Percentiles rank a stretch among this genome's conserved stretches.
phyloP scores from a whole-genome alignment of 2,888 invertebrate genomes.

The Harpalus rufipes region DNA sequence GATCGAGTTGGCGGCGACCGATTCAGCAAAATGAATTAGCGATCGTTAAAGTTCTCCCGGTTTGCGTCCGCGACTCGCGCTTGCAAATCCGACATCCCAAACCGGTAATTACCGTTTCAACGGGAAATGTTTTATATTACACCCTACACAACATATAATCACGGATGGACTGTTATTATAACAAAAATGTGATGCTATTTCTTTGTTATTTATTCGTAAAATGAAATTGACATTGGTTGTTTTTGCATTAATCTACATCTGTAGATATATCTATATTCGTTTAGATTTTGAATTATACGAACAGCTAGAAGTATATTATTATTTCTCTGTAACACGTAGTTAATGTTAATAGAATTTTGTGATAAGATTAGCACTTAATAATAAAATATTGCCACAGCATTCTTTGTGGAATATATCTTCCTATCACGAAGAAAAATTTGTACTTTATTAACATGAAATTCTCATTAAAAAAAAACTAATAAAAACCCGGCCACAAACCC shows the following conservation, averaged over 20 bases:
- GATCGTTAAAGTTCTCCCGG: slow-evolving; percentile 52
- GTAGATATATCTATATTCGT: too few relatives aligned
- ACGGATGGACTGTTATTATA: not conserved
- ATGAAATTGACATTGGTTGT: too few relatives aligned
- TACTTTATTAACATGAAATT: slow-evolving; percentile 24
- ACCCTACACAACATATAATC: not conserved
- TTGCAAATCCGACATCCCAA: slow-evolving; percentile 60
- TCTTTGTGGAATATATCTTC: not conserved
- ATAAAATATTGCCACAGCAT: not conserved
- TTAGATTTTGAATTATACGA: too few relatives aligned
- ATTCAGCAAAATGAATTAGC: slow-evolving; percentile 57
- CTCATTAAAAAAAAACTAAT: slow-evolving; percentile 29
- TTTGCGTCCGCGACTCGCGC: slow-evolving; percentile 18
- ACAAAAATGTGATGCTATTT: not conserved
- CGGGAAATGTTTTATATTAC: slow-evolving; percentile 5
- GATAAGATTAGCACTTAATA: slow-evolving; percentile 6
- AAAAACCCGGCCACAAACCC: slow-evolving; percentile 13
- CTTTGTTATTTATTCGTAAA: too few relatives aligned
- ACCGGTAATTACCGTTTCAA: slow-evolving; percentile 60
- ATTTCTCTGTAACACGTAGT: not conserved
- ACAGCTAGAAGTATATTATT: not conserved
- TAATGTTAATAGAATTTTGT: not conserved
- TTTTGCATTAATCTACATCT: too few relatives aligned
- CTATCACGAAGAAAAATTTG: slow-evolving; percentile 11
- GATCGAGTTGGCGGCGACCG: slow-evolving; percentile 17